Evolutionary conservation across 2,113 vertebrate species (phyloP).

Genomic region (Pseudonaja textilis): DNA sequence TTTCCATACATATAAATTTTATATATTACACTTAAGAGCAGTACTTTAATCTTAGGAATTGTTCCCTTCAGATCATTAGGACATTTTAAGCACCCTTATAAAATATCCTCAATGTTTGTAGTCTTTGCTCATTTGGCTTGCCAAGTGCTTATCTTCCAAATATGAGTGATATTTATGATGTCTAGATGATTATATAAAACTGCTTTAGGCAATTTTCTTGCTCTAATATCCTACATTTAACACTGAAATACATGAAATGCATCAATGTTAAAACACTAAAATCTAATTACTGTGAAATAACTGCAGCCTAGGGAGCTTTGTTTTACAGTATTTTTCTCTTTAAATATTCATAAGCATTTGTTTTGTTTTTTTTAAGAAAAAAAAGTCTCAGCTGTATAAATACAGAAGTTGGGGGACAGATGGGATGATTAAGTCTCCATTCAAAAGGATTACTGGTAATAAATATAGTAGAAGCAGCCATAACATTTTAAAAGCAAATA

Average conservation of each 20-base stretch:
- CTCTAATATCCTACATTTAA: slow-evolving; percentile 12
- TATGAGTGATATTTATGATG: slow-evolving; percentile 10
- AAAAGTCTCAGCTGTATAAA: slow-evolving; percentile 41
- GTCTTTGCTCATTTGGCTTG: slow-evolving; percentile 24
- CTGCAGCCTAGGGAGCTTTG: slow-evolving; percentile 42
- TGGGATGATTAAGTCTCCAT: slow-evolving; percentile 53
- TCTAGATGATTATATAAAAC: slow-evolving; percentile 19
- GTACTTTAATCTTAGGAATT: neutral
- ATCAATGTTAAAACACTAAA: slow-evolving; percentile 53
- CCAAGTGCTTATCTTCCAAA: slow-evolving; percentile 4
- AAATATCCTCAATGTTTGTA: slow-evolving; percentile 11
- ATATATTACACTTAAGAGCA: slow-evolving; percentile 24
- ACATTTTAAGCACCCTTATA: slow-evolving; percentile 32
- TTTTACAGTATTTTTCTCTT: slow-evolving; percentile 57
- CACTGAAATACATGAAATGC: slow-evolving; percentile 46
- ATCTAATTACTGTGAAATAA: slow-evolving; percentile 59
- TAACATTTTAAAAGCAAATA: slow-evolving; percentile 33
- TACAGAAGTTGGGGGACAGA: slow-evolving; percentile 52
- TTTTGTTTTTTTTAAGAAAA: neutral
- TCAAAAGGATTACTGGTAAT: slow-evolving; percentile 40
- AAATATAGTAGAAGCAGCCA: slow-evolving; percentile 29
- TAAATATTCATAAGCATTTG: slow-evolving; percentile 56
- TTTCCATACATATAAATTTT: slow-evolving; percentile 1
- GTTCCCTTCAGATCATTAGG: slow-evolving; percentile 10
- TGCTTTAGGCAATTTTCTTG: slow-evolving; percentile 31